Conservation (phyloP, 2,113 vertebrate genomes). For the Lophotis ruficrista region DNA sequence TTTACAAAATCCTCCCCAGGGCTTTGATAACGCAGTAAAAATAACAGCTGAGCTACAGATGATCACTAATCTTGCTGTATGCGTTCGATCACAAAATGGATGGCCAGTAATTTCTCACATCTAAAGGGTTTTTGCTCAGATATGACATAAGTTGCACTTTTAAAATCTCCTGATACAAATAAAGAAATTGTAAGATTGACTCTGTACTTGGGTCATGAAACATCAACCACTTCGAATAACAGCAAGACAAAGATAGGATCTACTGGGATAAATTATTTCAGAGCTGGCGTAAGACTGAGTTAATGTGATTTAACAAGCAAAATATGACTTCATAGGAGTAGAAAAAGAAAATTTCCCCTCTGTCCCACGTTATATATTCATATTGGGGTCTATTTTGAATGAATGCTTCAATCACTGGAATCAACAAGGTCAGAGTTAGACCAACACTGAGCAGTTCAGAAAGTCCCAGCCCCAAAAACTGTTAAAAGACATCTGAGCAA, state of each 20-base stretch:
- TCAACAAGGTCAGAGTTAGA: not conserved
- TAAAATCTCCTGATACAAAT: not conserved
- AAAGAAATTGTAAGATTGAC: not conserved
- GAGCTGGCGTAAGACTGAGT: not conserved
- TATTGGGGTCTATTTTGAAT: not conserved
- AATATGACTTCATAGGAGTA: not conserved
- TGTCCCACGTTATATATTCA: not conserved
- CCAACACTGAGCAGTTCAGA: not conserved
- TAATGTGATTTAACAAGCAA: not conserved
- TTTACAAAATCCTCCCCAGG: slow-evolving; percentile 64
- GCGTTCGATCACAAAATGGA: not conserved
- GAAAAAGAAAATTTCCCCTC: not conserved
- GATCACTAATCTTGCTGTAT: slow-evolving; percentile 48
- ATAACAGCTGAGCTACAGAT: slow-evolving; percentile 64
- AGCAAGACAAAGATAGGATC: not conserved
- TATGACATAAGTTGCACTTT: not conserved
- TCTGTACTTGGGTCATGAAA: not conserved
- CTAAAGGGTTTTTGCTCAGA: not conserved
- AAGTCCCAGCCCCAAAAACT: not conserved
- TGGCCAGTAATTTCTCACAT: not conserved
- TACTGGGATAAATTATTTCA: not conserved
- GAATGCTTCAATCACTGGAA: not conserved
- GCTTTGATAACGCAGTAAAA: slow-evolving; percentile 65
- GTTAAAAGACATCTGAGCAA: not conserved
- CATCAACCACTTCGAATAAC: not conserved